These are phyloP conservation scores for Crax fasciolata DNA, from an alignment of 2,797 vertebrate genomes.

Conservation along the genomic window DNA sequence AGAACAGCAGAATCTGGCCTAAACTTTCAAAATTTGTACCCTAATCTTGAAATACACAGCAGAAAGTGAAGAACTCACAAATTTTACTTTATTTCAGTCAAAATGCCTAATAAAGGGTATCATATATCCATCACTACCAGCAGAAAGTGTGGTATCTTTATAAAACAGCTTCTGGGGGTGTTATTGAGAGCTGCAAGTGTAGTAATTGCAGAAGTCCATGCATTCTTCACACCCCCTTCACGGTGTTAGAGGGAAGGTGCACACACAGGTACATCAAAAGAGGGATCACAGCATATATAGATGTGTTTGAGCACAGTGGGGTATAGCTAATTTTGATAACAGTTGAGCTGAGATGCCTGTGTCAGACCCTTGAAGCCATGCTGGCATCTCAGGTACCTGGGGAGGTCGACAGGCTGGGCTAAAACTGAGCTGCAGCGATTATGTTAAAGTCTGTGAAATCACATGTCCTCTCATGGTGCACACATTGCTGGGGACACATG, in stretches of 20 bases:
- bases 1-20: neutral
- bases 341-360: accelerated
- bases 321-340: neutral
- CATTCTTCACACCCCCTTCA: neutral
- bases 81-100: neutral
- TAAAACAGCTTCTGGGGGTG: neutral
- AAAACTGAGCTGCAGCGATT: neutral
- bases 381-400: neutral
- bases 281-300: neutral
- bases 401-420: neutral
- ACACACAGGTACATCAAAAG: neutral
- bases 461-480: neutral
- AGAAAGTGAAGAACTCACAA: neutral
- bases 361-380: neutral
- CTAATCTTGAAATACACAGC: neutral
- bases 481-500: accelerated
- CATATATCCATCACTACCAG: neutral
- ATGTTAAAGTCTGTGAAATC: neutral
- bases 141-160: neutral
- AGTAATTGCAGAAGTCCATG: neutral
- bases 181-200: neutral
- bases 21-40: neutral
- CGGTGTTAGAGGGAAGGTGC: neutral
- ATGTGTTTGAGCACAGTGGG: neutral
- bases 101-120: neutral